phyloP scores from a whole-genome alignment of 2,113 vertebrate species.

The Poeciliopsis retropinna region DNA sequence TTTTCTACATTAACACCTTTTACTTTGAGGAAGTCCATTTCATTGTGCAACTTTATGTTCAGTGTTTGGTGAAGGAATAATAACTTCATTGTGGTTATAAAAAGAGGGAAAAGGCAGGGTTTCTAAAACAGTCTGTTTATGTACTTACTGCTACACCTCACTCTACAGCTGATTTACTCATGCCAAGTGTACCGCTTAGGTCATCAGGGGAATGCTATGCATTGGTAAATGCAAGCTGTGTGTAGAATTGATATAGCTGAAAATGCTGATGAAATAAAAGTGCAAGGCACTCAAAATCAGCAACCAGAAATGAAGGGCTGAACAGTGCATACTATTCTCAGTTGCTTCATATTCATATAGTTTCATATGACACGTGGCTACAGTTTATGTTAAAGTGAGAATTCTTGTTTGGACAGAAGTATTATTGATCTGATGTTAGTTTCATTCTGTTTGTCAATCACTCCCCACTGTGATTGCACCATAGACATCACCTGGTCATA shows the following conservation, averaged over 20 bases:
- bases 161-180: slow-evolving; percentile 49
- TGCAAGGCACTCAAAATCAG: slow-evolving; percentile 27
- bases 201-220: slow-evolving; percentile 36
- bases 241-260: slow-evolving; percentile 16
- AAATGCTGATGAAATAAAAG: slow-evolving; percentile 48
- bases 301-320: slow-evolving; percentile 10
- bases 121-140: slow-evolving; percentile 60
- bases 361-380: not conserved
- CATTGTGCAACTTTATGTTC: slow-evolving; percentile 41
- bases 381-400: no score
- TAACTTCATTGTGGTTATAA: slow-evolving; percentile 46
- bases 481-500: not conserved
- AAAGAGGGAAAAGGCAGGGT: slow-evolving; percentile 16
- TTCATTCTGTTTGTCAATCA: not conserved
- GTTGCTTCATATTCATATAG: not conserved
- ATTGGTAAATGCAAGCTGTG: slow-evolving; percentile 35
- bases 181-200: slow-evolving; percentile 27
- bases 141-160: slow-evolving; percentile 45
- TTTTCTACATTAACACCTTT: slow-evolving; percentile 60
- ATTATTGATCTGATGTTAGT: no score
- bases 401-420: no score
- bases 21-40: slow-evolving; percentile 65
- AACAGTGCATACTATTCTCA: not conserved
- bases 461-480: not conserved
- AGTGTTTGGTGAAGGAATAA: slow-evolving; percentile 27